These are phyloP conservation scores for Acanthacorydalis orientalis DNA, from an alignment of 2,888 invertebrate genomes.

Conservation along the genomic window DNA sequence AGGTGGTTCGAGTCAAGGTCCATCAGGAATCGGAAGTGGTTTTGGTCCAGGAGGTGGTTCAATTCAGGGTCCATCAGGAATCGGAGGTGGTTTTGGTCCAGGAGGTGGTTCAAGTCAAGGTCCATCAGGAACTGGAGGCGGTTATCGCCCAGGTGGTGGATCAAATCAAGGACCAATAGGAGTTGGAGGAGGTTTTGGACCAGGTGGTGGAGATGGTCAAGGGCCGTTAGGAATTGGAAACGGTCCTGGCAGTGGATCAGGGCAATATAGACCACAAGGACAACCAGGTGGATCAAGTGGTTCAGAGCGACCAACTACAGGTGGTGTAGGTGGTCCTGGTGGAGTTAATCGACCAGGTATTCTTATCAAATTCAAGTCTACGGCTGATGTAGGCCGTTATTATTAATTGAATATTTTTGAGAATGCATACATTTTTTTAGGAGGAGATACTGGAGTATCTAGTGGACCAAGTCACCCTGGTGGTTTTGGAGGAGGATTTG, in stretches of 20 bases:
- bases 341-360: too few relatives aligned
- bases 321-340: conserved; percentile 13
- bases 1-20: conserved; percentile 16
- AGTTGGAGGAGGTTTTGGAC: conserved; percentile 18
- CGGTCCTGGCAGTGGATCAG: conserved; percentile 6
- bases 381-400: too few relatives aligned
- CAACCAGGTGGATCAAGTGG: conserved; percentile 5
- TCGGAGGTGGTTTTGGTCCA: conserved; percentile 2
- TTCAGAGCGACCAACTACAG: conserved; percentile 13
- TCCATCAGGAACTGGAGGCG: conserved; percentile 11
- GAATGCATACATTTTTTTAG: too few relatives aligned
- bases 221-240: conserved; percentile 28
- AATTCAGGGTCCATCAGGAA: conserved; percentile 10
- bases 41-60: conserved; percentile 2
- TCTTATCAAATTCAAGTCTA: too few relatives aligned
- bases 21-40: conserved; percentile 7
- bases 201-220: conserved; percentile 25
- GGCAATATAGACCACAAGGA: conserved; percentile 11
- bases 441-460: too few relatives aligned
- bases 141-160: conserved; percentile 12
- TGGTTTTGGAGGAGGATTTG: conserved; percentile 15
- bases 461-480: too few relatives aligned
- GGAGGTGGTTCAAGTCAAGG: conserved; percentile 1
- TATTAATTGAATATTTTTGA: too few relatives aligned
- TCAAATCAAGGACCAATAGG: conserved; percentile 29